Evolutionary conservation across 2,888 invertebrate species (phyloP).

Genomic region (Siphonodentalium dalli): DNA sequence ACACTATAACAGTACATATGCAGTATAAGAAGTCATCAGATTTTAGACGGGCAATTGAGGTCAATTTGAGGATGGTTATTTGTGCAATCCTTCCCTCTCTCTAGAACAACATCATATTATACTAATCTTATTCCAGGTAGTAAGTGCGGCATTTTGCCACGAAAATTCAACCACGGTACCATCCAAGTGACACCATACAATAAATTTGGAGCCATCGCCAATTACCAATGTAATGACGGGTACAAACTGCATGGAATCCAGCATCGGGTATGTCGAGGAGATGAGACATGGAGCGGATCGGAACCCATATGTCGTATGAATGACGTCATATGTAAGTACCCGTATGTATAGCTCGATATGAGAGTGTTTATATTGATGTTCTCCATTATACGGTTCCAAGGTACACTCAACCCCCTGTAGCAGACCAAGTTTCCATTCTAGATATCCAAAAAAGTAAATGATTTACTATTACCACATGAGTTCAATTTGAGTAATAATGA

Average conservation of each 20-base stretch:
- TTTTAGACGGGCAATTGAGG: too few species aligned
- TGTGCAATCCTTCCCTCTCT: too few species aligned
- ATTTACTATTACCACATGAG: too few species aligned
- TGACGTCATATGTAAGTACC: slow-evolving; percentile 23
- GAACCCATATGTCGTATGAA: slow-evolving; percentile 62
- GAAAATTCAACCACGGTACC: slow-evolving; percentile 55
- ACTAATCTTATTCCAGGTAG: slow-evolving; percentile 42
- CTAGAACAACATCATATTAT: neutral
- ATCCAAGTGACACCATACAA: slow-evolving; percentile 59
- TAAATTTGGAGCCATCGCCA: slow-evolving; percentile 55
- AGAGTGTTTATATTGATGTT: too few species aligned
- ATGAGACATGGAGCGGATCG: slow-evolving; percentile 66
- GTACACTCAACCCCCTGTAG: too few species aligned
- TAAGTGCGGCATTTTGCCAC: slow-evolving; percentile 55
- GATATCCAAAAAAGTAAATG: too few species aligned
- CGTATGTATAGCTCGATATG: too few species aligned
- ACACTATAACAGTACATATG: neutral
- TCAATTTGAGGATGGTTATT: too few species aligned
- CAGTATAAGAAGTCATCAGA: neutral
- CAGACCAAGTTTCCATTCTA: too few species aligned
- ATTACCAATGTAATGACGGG: slow-evolving; percentile 64
- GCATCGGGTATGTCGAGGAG: slow-evolving; percentile 66
- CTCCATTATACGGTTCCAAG: too few species aligned
- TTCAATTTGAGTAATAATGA: neutral
- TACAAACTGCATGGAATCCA: slow-evolving; percentile 64